Percentiles rank a stretch among this genome's conserved stretches.
These are phyloP conservation scores for Puntigrus tetrazona DNA, from an alignment of 2,113 vertebrate genomes.

Conservation along the genomic window DNA sequence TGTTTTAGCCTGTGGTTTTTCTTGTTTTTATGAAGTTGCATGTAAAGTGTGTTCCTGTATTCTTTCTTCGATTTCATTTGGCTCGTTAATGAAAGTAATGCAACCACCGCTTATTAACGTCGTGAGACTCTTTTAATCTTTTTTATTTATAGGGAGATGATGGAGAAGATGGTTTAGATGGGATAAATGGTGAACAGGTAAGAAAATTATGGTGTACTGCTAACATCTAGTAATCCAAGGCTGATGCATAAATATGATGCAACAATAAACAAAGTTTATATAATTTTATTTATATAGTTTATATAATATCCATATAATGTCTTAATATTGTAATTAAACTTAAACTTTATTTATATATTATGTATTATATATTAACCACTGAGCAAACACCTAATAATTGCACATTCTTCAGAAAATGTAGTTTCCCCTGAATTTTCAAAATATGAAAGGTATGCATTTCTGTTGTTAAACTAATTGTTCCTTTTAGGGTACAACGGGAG, in stretches of 20 bases:
- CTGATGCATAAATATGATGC: neutral
- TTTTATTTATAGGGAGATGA: slow-evolving; percentile 73
- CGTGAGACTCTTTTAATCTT: neutral
- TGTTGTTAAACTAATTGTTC: slow-evolving; percentile 2
- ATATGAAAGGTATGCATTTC: neutral
- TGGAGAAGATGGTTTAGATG: slow-evolving; percentile 80
- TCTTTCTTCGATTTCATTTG: neutral
- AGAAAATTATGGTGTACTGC: neutral
- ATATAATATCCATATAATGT: neutral
- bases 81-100: neutral
- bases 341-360: too few relatives aligned
- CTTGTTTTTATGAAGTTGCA: neutral
- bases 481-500: slow-evolving; percentile 75
- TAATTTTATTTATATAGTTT: too few relatives aligned
- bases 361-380: too few relatives aligned
- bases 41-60: slow-evolving; percentile 10
- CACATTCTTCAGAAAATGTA: neutral
- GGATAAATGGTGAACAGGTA: slow-evolving; percentile 82
- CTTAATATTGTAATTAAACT: too few relatives aligned
- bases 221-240: neutral
- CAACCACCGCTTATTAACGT: neutral
- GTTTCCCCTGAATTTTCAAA: neutral
- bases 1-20: neutral
- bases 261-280: neutral
- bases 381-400: too few relatives aligned